Evolutionary conservation across 2,888 invertebrate genomes (phyloP), one percentile per base, ranked within the genome.

Genomic region (Cynaeus angustus): DNA sequence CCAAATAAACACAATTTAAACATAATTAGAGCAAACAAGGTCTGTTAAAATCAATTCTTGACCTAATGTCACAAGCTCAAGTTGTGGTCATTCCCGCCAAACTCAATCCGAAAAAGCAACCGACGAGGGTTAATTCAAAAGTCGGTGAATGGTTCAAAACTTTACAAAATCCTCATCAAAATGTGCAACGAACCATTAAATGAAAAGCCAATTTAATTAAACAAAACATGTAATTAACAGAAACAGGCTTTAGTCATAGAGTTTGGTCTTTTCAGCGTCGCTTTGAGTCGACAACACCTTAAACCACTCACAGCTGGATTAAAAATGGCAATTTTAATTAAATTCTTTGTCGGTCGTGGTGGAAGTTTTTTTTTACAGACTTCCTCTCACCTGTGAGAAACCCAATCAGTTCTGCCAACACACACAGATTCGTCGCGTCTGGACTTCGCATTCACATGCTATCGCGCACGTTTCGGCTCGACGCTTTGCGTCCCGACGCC

Each of bases 121-220:
- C 33, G 53, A 37, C 33, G 53, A 61, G 52, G 74, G 75, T 77
- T 77, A 74, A 78, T 77, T 38, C 41, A 13, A 10, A n/a, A 41
- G 56, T 10, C 38, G 13, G 37, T 21, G 13, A 45, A 59, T 30
- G 45, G 43, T 30, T 9, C 43, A 26, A n/a, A 64, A 53, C 62
- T 45, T 41, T 12, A 43, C 74, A 74, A 76, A 79, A 78, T 78
- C 74, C 76, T 76, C 78, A 80, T 80, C 80, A 80, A 75, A 79
- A 77, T 75, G 79, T 66, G 78, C 79, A 76, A 74, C 81, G 78
- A 74, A 80, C 78, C 81, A 77, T 79, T 80, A 81, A 82, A 82
- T 81, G 81, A 80, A 82, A 81, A 81, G 80, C 81, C 81, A 81
- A 82, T 82, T 81, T 81, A 82, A 82, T 82, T 82, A 81, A 81